Conservation (phyloP, 2,888 invertebrate genomes). For the Galeopsomyia nigrocyanea region DNA sequence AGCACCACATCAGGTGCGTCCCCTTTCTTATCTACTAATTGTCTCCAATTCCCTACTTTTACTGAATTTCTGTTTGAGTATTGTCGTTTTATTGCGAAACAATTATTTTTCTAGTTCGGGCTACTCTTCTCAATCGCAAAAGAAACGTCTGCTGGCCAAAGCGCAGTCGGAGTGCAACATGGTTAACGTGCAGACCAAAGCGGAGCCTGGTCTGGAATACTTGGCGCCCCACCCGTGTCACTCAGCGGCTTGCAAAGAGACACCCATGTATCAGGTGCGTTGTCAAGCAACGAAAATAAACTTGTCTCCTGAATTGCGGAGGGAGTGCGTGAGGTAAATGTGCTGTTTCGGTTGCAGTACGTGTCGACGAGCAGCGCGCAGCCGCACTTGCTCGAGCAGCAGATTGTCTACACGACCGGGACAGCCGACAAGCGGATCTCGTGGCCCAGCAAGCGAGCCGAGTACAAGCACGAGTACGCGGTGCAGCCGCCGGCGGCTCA, state of each 20-base stretch:
- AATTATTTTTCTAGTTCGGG: conserved; percentile 59
- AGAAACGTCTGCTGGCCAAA: conserved; percentile 89
- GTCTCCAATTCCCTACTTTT: neutral
- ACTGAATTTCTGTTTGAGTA: neutral
- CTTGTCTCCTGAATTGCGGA: neutral
- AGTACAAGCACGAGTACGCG: conserved; percentile 71
- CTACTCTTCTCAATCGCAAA: conserved; percentile 82
- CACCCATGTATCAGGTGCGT: conserved; percentile 66
- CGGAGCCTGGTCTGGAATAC: conserved; percentile 73
- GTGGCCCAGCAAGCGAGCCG: conserved; percentile 70
- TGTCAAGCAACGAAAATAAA: neutral
- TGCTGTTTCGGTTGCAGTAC: conserved; percentile 64
- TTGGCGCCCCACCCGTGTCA: conserved; percentile 69
- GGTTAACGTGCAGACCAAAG: conserved; percentile 74
- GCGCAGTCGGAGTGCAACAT: conserved; percentile 83
- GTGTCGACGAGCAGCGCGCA: conserved; percentile 68
- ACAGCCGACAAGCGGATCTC: conserved; percentile 72
- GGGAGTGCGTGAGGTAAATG: conserved; percentile 38
- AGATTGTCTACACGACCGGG: conserved; percentile 70
- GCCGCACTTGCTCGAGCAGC: conserved; percentile 69
- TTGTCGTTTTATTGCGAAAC: neutral
- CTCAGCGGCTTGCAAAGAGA: conserved; percentile 71
- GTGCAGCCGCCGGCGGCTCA: conserved; percentile 75
- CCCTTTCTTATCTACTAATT: neutral
- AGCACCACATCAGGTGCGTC: conserved; percentile 63